Evolutionary conservation across 2,113 vertebrate species (phyloP).

Genomic region (Periophthalmus modestus): DNA sequence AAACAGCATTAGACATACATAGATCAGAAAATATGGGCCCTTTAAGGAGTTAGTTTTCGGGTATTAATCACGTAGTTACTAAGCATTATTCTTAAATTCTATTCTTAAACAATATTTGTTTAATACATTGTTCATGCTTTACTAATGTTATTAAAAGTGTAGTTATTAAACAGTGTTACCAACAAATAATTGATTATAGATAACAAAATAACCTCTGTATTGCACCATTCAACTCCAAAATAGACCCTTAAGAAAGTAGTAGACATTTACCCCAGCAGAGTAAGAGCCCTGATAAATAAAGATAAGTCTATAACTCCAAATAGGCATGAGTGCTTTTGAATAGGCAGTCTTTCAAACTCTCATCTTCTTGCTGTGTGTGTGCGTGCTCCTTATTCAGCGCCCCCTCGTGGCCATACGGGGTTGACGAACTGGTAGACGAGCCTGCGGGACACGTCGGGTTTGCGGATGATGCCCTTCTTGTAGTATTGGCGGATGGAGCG

Average conservation of each 20-base stretch:
- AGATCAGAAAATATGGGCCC: too few species aligned
- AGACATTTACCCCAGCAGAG: constrained; percentile 3
- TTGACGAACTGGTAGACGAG: constrained; percentile 96
- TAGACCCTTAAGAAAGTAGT: constrained; percentile 7
- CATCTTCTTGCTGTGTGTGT: constrained; percentile 23
- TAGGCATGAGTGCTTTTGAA: constrained; percentile 61
- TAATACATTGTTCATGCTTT: too few species aligned
- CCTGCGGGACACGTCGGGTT: constrained; percentile 91
- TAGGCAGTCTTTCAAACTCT: constrained; percentile 58
- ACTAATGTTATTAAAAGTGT: too few species aligned
- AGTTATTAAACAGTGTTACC: too few species aligned
- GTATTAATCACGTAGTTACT: too few species aligned
- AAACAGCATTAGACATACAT: too few species aligned
- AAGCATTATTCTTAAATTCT: too few species aligned
- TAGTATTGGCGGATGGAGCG: constrained; percentile 97
- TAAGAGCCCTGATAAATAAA: not conserved
- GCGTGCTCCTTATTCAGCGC: constrained; percentile 22
- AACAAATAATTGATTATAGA: constrained; percentile 31
- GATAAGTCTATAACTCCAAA: constrained; percentile 4
- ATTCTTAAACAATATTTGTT: too few species aligned
- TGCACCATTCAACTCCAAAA: not conserved
- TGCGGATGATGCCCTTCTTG: constrained; percentile 95
- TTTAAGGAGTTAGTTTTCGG: too few species aligned
- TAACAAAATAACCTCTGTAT: constrained; percentile 27
- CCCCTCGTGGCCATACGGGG: constrained; percentile 76